These are phyloP conservation scores for Oryzias sinensis DNA, from an alignment of 2,797 vertebrate genomes.

Conservation along the genomic window DNA sequence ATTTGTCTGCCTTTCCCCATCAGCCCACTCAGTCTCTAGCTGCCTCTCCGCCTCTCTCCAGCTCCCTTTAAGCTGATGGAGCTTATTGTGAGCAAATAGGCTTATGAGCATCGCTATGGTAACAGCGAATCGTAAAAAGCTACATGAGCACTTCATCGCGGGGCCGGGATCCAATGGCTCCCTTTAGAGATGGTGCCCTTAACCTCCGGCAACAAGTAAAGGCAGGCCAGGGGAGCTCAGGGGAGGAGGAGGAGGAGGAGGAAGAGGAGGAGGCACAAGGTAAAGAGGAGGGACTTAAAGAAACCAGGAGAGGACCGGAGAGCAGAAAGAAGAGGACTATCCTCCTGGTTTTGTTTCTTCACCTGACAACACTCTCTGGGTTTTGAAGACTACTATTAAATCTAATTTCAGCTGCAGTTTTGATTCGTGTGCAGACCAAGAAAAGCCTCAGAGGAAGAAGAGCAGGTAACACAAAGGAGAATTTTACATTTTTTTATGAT, in stretches of 20 bases:
- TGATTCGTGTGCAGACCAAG: neutral
- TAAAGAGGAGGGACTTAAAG: slow-evolving; percentile 19
- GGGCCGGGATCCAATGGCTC: slow-evolving; percentile 53
- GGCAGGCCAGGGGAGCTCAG: slow-evolving; percentile 59
- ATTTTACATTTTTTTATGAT: neutral
- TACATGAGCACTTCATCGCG: slow-evolving; percentile 65
- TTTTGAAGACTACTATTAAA: neutral
- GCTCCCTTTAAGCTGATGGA: slow-evolving; percentile 70
- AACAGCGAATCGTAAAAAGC: slow-evolving; percentile 72
- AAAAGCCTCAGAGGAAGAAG: slow-evolving; percentile 18
- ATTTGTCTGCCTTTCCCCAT: slow-evolving; percentile 46
- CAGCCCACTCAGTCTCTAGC: slow-evolving; percentile 54
- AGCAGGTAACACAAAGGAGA: slow-evolving; percentile 43
- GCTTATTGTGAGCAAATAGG: slow-evolving; percentile 80
- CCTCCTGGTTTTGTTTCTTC: slow-evolving; percentile 16
- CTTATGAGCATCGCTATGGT: slow-evolving; percentile 79
- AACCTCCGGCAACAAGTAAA: slow-evolving; percentile 69
- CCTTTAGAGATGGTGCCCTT: slow-evolving; percentile 56
- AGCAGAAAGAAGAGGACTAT: slow-evolving; percentile 28
- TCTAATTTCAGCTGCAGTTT: slow-evolving; percentile 15
- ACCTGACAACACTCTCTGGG: neutral
- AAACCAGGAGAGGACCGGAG: slow-evolving; percentile 23
- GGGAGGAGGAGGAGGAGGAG: slow-evolving; percentile 42
- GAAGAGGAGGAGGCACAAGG: slow-evolving; percentile 1
- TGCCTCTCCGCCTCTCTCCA: slow-evolving; percentile 67